Conservation (phyloP, 2,797 vertebrate genomes). For the Dromococcyx pavoninus region DNA sequence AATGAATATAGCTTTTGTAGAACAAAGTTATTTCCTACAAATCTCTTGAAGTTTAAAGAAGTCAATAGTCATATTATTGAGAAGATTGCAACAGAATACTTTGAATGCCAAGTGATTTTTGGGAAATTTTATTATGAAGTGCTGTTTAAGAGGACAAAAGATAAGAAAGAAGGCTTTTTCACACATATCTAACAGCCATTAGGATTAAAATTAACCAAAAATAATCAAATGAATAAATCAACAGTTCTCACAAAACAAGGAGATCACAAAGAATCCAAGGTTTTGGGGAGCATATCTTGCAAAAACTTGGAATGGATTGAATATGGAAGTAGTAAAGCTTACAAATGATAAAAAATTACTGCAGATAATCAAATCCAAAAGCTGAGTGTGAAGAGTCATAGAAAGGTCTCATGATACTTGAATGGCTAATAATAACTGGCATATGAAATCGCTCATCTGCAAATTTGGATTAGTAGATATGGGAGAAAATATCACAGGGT, state of each 20-base stretch:
- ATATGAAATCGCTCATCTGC: not conserved
- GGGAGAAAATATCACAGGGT: not conserved
- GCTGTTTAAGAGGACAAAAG: not conserved
- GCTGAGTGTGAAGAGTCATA: not conserved
- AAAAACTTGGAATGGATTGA: not conserved
- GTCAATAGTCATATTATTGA: not conserved
- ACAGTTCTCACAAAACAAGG: not conserved
- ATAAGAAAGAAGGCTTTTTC: not conserved
- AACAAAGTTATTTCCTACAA: not conserved
- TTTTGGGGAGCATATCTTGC: not conserved
- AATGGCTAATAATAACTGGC: not conserved
- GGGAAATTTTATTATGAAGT: not conserved
- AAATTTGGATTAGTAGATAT: not conserved
- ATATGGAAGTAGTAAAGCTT: not conserved
- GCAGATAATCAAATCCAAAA: not conserved
- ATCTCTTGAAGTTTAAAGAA: not conserved
- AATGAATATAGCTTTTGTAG: not conserved
- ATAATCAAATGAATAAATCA: not conserved
- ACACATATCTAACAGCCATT: not conserved
- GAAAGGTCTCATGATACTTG: not conserved
- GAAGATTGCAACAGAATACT: not conserved
- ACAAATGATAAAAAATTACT: not conserved
- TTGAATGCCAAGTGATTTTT: not conserved
- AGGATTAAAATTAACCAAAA: not conserved
- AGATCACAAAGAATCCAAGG: not conserved